Percentiles rank a stretch among this genome's conserved stretches.
phyloP scores from a whole-genome alignment of 2,888 invertebrate species.

The Hemistola chrysoprasaria region DNA sequence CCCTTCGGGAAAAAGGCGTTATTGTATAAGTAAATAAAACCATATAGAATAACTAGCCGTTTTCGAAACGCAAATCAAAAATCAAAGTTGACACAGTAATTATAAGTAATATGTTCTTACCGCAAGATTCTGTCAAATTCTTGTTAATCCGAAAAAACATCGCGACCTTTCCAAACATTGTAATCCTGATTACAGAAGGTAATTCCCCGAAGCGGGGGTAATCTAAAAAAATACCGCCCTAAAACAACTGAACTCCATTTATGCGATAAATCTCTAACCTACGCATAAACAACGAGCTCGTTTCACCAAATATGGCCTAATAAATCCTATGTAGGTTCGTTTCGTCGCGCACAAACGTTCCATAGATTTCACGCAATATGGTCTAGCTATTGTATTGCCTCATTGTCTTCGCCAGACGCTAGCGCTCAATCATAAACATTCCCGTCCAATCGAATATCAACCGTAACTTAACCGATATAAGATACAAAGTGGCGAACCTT shows the following conservation, averaged over 20 bases:
- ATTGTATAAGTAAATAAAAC: no score
- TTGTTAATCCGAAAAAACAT: no score
- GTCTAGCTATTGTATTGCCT: slow-evolving; percentile 49
- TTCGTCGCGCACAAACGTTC: slow-evolving; percentile 9
- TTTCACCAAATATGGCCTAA: slow-evolving; percentile 21
- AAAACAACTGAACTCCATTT: slow-evolving; percentile 7
- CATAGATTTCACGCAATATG: slow-evolving; percentile 54
- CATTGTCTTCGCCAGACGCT: slow-evolving; percentile 45
- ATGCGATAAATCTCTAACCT: slow-evolving; percentile 2
- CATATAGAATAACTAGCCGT: no score
- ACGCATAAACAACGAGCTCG: not conserved
- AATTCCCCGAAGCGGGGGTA: slow-evolving; percentile 12
- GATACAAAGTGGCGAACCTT: slow-evolving; percentile 7
- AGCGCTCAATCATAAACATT: slow-evolving; percentile 36
- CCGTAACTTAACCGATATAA: slow-evolving; percentile 6
- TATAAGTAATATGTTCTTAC: no score
- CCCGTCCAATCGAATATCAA: slow-evolving; percentile 26
- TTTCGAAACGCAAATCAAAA: no score
- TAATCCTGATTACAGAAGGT: slow-evolving; percentile 12
- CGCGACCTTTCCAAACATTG: slow-evolving; percentile 4
- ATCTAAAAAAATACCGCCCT: slow-evolving; percentile 7
- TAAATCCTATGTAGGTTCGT: slow-evolving; percentile 26
- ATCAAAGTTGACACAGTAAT: no score
- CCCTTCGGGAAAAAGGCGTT: no score
- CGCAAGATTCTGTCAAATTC: no score